These are phyloP conservation scores for Halcyon malimbica DNA, from an alignment of 2,113 vertebrate genomes.

Conservation along the genomic window DNA sequence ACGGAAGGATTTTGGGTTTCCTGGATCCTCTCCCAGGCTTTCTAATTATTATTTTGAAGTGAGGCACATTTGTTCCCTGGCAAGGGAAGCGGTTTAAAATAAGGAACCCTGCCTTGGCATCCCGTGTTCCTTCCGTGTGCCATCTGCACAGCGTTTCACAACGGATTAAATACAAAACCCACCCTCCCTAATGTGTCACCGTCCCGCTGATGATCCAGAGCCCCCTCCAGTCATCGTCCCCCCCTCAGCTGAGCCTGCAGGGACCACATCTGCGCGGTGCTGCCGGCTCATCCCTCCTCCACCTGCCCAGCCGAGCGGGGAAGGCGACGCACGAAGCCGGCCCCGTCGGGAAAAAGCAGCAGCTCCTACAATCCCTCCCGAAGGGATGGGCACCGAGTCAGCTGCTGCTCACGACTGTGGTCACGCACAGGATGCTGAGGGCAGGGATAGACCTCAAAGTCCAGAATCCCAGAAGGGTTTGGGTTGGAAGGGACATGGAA, in stretches of 20 bases:
- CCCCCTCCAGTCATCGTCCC: too few species aligned
- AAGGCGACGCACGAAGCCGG: rapidly evolving
- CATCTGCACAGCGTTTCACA: constrained; percentile 20
- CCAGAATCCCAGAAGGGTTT: neutral
- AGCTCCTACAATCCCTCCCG: neutral
- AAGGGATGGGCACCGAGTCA: neutral
- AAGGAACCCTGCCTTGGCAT: constrained; percentile 37
- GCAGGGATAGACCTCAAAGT: neutral
- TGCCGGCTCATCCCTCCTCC: neutral
- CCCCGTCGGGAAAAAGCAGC: neutral
- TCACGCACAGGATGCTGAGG: rapidly evolving
- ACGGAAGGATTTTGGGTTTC: neutral
- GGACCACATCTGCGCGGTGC: neutral
- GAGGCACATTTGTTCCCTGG: constrained; percentile 52
- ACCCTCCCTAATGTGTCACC: neutral
- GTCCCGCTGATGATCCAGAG: neutral
- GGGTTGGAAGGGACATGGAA: neutral
- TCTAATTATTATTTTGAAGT: neutral
- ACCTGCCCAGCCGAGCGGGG: neutral
- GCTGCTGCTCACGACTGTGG: neutral
- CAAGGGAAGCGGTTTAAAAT: constrained; percentile 10
- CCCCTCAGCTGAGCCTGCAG: neutral
- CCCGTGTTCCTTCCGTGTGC: constrained; percentile 7
- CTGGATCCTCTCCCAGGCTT: constrained; percentile 20
- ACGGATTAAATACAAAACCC: neutral